phyloP scores from a whole-genome alignment of 2,888 invertebrate species.

The Petrophora chlorosata region DNA sequence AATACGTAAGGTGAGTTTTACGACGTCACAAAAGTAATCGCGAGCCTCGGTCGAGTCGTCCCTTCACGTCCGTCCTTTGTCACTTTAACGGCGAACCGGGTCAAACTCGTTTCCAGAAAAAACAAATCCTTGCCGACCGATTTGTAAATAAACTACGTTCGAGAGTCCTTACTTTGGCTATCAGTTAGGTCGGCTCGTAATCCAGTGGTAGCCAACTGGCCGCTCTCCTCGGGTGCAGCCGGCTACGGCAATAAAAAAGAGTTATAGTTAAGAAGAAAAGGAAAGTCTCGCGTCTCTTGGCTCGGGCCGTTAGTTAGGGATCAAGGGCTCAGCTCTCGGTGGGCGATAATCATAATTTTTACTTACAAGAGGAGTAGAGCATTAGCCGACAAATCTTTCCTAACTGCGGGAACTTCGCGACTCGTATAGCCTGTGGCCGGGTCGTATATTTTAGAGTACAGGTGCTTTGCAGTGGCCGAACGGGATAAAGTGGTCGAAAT shows the following conservation, averaged over 20 bases:
- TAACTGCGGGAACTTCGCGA: constrained; percentile 81
- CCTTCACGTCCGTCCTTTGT: constrained; percentile 30
- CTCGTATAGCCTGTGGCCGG: constrained; percentile 52
- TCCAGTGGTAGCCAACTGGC: constrained; percentile 63
- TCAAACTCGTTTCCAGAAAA: constrained; percentile 38
- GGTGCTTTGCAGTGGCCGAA: constrained; percentile 46
- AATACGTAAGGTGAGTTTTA: constrained; percentile 40
- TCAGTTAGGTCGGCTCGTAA: constrained; percentile 70
- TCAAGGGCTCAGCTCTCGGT: constrained; percentile 78
- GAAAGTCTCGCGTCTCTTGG: constrained; percentile 74
- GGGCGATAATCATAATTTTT: constrained; percentile 84
- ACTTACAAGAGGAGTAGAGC: constrained; percentile 79
- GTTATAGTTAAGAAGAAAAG: constrained; percentile 82
- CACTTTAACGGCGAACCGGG: constrained; percentile 37
- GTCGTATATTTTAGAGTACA: constrained; percentile 64
- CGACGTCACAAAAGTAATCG: constrained; percentile 42
- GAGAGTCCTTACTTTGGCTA: constrained; percentile 59
- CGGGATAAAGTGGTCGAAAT: constrained; percentile 30
- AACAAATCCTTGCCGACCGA: constrained; percentile 42
- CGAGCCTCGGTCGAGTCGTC: constrained; percentile 34
- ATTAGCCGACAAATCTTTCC: constrained; percentile 82
- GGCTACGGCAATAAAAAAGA: constrained; percentile 81
- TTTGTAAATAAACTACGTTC: constrained; percentile 60
- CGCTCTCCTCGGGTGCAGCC: constrained; percentile 33
- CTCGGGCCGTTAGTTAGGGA: constrained; percentile 76